phyloP scores from a whole-genome alignment of 2,888 invertebrate genomes.

The Aphidius colemani region DNA sequence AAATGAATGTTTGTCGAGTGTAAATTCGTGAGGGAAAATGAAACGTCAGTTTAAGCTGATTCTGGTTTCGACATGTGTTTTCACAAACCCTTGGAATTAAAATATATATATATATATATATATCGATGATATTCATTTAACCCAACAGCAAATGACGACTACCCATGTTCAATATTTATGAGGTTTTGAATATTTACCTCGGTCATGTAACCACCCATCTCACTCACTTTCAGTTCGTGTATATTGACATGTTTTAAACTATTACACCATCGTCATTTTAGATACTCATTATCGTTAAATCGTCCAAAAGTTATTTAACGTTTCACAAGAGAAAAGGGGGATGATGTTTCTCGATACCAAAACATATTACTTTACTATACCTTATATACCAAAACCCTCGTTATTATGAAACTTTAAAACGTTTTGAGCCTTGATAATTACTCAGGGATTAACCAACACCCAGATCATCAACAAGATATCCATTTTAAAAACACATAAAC shows the following conservation, averaged over 20 bases:
- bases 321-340: not conserved
- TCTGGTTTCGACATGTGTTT: too few relatives aligned
- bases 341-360: not conserved
- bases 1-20: too few relatives aligned
- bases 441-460: not conserved
- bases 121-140: too few relatives aligned
- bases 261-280: slow-evolving; percentile 1
- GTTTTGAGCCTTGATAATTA: slow-evolving; percentile 16
- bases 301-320: slow-evolving; percentile 13
- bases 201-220: slow-evolving; percentile 11
- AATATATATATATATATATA: too few relatives aligned
- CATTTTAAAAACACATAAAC: too few relatives aligned
- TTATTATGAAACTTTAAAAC: slow-evolving; percentile 22
- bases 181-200: slow-evolving; percentile 24
- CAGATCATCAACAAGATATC: too few relatives aligned
- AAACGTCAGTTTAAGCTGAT: too few relatives aligned
- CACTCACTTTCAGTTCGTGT: not conserved
- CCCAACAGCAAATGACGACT: not conserved
- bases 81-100: too few relatives aligned
- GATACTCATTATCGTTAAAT: slow-evolving; percentile 18
- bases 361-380: slow-evolving; percentile 19
- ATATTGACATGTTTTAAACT: not conserved
- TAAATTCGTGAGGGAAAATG: too few relatives aligned
- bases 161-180: slow-evolving; percentile 26
- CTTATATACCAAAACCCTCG: not conserved